phyloP scores from a whole-genome alignment of 2,888 invertebrate genomes.

The Marronus borbonicus region DNA sequence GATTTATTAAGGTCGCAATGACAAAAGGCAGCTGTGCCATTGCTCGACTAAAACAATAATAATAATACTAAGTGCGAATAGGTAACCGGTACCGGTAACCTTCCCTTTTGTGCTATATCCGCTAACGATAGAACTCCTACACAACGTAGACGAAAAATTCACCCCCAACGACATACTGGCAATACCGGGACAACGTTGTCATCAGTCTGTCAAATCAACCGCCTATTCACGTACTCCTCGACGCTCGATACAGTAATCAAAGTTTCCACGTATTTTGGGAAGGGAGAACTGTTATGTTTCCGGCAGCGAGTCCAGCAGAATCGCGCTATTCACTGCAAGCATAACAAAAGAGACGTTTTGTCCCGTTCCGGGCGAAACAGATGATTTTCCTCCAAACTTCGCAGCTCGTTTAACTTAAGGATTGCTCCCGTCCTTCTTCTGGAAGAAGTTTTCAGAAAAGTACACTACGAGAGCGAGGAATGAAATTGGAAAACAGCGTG shows the following conservation, averaged over 20 bases:
- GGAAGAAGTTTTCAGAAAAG: constrained; percentile 20
- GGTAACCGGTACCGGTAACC: too few relatives aligned
- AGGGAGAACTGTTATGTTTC: not conserved
- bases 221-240: constrained; percentile 22
- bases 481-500: constrained; percentile 46
- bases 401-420: constrained; percentile 52
- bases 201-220: constrained; percentile 19
- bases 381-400: constrained; percentile 48
- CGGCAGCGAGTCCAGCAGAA: not conserved
- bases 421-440: constrained; percentile 11
- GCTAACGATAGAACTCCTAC: too few relatives aligned
- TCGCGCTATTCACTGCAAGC: not conserved
- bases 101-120: too few relatives aligned
- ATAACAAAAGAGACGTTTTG: not conserved
- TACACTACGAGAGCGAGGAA: constrained; percentile 24
- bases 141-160: too few relatives aligned
- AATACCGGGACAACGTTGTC: not conserved
- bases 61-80: too few relatives aligned
- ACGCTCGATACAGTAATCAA: constrained; percentile 29
- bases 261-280: constrained; percentile 7
- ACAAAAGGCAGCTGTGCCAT: too few relatives aligned
- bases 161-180: too few relatives aligned
- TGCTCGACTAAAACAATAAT: too few relatives aligned
- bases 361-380: constrained; percentile 33
- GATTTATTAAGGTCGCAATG: too few relatives aligned